phyloP scores from a whole-genome alignment of 1,140 invertebrate species.

The Pseudobourletiella spinata region DNA sequence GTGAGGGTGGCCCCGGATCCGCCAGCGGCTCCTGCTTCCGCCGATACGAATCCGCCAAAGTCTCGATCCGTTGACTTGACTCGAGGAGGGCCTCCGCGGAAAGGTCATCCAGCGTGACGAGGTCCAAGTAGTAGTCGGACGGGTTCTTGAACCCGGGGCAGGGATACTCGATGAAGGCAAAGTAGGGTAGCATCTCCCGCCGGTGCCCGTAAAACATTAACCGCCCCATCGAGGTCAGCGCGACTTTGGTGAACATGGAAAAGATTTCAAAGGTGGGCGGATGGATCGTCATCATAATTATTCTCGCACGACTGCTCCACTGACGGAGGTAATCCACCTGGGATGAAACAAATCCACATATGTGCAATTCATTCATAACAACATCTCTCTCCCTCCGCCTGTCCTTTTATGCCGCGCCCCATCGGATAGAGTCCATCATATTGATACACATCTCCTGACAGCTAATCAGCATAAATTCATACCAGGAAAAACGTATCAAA shows the following conservation, averaged over 20 bases:
- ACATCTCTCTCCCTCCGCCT: neutral
- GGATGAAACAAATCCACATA: neutral
- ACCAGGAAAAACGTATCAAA: conserved; percentile 87
- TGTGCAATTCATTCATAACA: neutral
- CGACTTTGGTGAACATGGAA: conserved; percentile 80
- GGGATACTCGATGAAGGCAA: conserved; percentile 85
- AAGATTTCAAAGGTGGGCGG: conserved; percentile 92
- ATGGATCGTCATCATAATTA: conserved; percentile 83
- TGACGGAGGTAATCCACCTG: conserved; percentile 80
- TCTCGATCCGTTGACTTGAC: conserved; percentile 79
- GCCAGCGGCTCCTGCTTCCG: conserved; percentile 55
- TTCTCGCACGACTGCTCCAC: conserved; percentile 64
- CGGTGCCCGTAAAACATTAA: conserved; percentile 83
- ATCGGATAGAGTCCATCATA: too few relatives aligned
- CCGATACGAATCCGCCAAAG: conserved; percentile 70
- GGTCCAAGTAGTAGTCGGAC: conserved; percentile 82
- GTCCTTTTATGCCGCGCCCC: too few relatives aligned
- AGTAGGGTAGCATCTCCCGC: conserved; percentile 83
- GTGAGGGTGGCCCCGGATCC: conserved; percentile 65
- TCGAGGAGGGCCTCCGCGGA: conserved; percentile 88
- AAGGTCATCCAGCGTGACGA: conserved; percentile 80
- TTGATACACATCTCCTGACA: too few relatives aligned
- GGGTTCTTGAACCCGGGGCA: conserved; percentile 94
- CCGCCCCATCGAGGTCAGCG: conserved; percentile 75
- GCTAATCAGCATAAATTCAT: neutral